phyloP scores from a whole-genome alignment of 2,797 vertebrate species.

The Fringilla coelebs region DNA sequence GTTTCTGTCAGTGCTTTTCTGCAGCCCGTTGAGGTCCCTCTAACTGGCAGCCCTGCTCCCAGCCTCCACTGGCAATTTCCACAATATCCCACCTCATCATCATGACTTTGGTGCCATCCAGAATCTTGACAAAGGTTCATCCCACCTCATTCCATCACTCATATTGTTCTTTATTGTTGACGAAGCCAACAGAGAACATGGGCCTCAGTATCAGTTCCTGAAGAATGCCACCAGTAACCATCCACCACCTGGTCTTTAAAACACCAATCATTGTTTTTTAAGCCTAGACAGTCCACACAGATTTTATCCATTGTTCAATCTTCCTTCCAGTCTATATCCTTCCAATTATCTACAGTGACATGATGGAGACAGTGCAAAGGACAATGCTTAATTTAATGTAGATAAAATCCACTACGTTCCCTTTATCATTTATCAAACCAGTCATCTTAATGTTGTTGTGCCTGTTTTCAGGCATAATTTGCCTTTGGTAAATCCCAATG shows the following conservation, averaged over 20 bases:
- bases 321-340: neutral
- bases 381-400: neutral
- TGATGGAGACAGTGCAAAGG: neutral
- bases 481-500: neutral
- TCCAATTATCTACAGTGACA: neutral
- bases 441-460: neutral
- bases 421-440: neutral
- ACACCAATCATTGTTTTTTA: neutral
- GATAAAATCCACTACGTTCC: neutral
- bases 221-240: neutral
- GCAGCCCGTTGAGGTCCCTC: neutral
- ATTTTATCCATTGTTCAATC: neutral
- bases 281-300: neutral
- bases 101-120: neutral
- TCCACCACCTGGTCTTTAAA: neutral
- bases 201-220: neutral
- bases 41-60: neutral
- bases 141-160: neutral
- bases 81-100: rapidly evolving
- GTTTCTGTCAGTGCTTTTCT: neutral
- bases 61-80: neutral
- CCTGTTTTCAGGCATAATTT: neutral
- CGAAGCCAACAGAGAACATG: neutral
- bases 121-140: neutral
- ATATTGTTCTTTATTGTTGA: too few relatives aligned